Conservation (phyloP, 2,888 invertebrate species). For the Sarcophaga carnaria region DNA sequence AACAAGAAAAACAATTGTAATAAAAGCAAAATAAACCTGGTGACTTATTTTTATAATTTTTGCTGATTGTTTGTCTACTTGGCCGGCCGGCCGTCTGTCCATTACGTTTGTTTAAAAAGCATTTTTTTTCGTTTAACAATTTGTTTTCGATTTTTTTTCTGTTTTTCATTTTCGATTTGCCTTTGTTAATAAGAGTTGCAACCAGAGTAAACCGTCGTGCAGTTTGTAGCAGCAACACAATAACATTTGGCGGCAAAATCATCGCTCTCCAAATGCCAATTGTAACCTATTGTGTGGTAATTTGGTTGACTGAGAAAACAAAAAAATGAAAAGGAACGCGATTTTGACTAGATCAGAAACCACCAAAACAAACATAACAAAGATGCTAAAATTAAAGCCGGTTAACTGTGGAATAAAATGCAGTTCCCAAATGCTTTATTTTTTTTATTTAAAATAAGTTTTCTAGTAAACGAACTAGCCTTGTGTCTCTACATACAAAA, state of each 20-base stretch:
- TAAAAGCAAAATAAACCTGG: conserved; percentile 60
- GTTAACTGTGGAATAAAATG: neutral
- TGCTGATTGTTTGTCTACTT: neutral
- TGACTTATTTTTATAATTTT: conserved; percentile 61
- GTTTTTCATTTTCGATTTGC: conserved; percentile 35
- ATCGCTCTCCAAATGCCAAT: conserved; percentile 68
- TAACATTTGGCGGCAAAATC: conserved; percentile 66
- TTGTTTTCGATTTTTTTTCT: conserved; percentile 51
- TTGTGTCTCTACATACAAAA: too few relatives aligned
- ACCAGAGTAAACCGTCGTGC: conserved; percentile 10
- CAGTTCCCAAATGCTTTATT: neutral
- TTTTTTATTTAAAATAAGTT: too few relatives aligned
- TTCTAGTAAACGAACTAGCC: too few relatives aligned
- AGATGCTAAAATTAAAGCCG: neutral
- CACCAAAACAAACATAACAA: neutral
- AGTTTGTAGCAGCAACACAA: conserved; percentile 38
- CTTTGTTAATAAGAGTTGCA: neutral
- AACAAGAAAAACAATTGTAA: conserved; percentile 25
- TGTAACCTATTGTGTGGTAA: conserved; percentile 66
- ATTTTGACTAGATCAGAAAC: conserved; percentile 26
- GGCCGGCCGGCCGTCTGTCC: neutral
- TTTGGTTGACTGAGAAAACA: conserved; percentile 28
- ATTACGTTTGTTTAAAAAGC: neutral
- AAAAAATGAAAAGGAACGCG: too few relatives aligned
- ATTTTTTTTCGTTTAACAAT: conserved; percentile 61